Base-by-base conservation (phyloP, 2,888 invertebrate genomes). In the Xanthia togata region DNA sequence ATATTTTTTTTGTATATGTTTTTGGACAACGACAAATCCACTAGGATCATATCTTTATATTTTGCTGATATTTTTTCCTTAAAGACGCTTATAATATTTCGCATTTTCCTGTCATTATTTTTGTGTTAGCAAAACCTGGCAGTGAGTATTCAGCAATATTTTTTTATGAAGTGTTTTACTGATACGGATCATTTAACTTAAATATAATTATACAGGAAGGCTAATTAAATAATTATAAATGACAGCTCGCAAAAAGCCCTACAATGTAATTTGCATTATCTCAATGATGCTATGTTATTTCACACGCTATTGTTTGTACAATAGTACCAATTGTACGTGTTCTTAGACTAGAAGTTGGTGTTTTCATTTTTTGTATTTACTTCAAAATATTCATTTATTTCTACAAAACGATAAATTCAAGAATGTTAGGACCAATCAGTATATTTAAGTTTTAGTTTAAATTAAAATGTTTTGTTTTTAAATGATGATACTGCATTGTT, bases 251-350 rank as follows among this genome's bases (percentile, higher is more conserved):
- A 70, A 76, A 76, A 83, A 83, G 12, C 14, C 57, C 17, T 60
- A 76, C 72, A 53, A 70, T 53, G 63, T 67, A 20, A 81, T 84
- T 79, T 64, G 41, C 55, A 69, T 78, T 76, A 75, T 78, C 53
- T 69, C 38, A 64, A 63, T 47, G 26, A 31, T 35, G n/a, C 23
- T 31, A 74, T 4, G 26, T 60, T 44, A 41, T 75, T 81, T 86
- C 81, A 47, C 77, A 86, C 73, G 83, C 64, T 35, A 79, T 83
- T 86, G 75, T 88, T 68, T 74, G 57, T 11, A 55, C 50, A 57
- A 53, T 35, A 14, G 12, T 50, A 63, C n/a, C 55, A 41, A 60
- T 70, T 70, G 57, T 65, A 65, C 31, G 64, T 62, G 67, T 20
- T 82, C n/a, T 57, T 14, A 55, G 53, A 47, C 12, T 23, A 26